phyloP scores from a whole-genome alignment of 2,113 vertebrate species.

The Bothrops jararaca region DNA sequence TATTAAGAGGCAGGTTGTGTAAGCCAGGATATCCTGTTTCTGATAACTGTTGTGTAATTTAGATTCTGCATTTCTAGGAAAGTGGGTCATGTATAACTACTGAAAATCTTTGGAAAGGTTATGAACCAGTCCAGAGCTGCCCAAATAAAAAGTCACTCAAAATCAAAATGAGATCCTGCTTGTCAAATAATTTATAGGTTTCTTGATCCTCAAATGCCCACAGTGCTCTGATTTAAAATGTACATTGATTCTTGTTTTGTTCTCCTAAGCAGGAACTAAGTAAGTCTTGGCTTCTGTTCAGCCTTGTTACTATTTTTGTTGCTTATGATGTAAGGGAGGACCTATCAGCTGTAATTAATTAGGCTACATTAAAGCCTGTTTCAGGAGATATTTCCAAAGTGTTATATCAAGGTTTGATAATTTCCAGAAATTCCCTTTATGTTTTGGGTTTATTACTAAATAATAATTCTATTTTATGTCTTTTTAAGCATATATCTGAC shows the following conservation, averaged over 20 bases:
- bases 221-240: not conserved
- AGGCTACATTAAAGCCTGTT: not conserved
- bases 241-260: not conserved
- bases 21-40: not conserved
- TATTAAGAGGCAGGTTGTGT: not conserved
- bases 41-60: not conserved
- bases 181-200: not conserved
- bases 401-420: not conserved
- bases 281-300: not conserved
- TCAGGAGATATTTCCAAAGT: not conserved
- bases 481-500: not conserved
- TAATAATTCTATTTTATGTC: not conserved
- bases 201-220: not conserved
- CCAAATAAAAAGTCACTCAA: not conserved
- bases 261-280: not conserved
- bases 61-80: not conserved
- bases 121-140: not conserved
- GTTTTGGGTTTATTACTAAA: not conserved
- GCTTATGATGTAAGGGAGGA: not conserved
- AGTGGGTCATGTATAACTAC: not conserved
- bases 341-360: not conserved
- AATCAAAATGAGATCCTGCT: not conserved
- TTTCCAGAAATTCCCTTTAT: not conserved
- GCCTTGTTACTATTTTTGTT: not conserved
- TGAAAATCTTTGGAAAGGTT: not conserved